phyloP scores from a whole-genome alignment of 2,113 vertebrate genomes.

The Porphyrio hochstetteri region DNA sequence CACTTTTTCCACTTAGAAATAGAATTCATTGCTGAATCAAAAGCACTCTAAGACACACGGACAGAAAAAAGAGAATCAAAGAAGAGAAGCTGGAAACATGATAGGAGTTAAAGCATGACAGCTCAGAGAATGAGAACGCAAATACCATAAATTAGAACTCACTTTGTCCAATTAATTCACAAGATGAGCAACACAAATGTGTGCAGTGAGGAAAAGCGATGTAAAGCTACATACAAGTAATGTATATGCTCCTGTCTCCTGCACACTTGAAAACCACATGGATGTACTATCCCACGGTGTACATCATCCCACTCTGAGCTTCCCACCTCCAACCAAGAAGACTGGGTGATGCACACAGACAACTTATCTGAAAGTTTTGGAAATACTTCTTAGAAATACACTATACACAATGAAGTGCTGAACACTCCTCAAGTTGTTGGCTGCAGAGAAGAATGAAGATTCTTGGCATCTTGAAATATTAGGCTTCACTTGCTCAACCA shows the following conservation, averaged over 20 bases:
- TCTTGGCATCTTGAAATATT: not conserved
- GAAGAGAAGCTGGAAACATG: not conserved
- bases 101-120: not conserved
- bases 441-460: not conserved
- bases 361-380: not conserved
- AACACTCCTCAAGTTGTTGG: not conserved
- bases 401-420: not conserved
- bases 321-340: not conserved
- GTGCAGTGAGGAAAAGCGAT: not conserved
- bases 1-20: not conserved
- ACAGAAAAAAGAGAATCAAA: not conserved
- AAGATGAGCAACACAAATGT: not conserved
- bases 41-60: not conserved
- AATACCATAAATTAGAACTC: not conserved
- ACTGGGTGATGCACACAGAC: not conserved
- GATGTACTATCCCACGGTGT: not conserved
- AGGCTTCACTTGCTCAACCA: not conserved
- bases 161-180: not conserved
- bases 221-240: not conserved
- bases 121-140: not conserved
- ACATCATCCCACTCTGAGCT: not conserved
- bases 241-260: not conserved
- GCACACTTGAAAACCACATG: not conserved
- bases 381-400: not conserved
- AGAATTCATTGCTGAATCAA: conserved; percentile 2